Evolutionary conservation across 2,888 invertebrate genomes (phyloP).

Genomic region (Thecocarcelia acutangulata): DNA sequence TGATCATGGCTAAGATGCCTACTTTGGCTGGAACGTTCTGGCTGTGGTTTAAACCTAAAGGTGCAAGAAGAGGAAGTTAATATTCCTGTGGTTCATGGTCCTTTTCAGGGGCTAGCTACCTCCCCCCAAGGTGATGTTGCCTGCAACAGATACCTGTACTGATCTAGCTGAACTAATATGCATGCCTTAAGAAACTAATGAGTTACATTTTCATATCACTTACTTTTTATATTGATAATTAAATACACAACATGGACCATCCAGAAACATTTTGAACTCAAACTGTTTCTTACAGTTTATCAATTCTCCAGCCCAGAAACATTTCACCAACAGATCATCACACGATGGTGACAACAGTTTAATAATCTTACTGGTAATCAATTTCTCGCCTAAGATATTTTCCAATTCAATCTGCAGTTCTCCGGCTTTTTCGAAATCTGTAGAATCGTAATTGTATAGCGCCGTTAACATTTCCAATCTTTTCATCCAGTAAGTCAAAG

Average conservation of each 20-base stretch:
- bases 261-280: constrained; percentile 48
- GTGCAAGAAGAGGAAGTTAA: too few relatives aligned
- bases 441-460: constrained; percentile 68
- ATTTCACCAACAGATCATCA: constrained; percentile 72
- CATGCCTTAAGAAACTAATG: too few relatives aligned
- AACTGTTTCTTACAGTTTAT: constrained; percentile 73
- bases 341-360: constrained; percentile 74
- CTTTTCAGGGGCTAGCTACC: too few relatives aligned
- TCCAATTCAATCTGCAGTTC: constrained; percentile 69
- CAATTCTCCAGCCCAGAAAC: constrained; percentile 69
- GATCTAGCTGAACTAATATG: too few relatives aligned
- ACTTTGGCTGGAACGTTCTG: too few relatives aligned
- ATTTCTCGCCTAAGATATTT: constrained; percentile 24
- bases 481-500: constrained; percentile 66
- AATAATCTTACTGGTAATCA: constrained; percentile 18
- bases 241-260: constrained; percentile 76
- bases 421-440: constrained; percentile 69
- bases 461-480: constrained; percentile 72
- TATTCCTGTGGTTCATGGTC: too few relatives aligned
- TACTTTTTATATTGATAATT: constrained; percentile 71
- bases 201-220: neutral
- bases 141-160: too few relatives aligned
- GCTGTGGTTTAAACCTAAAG: too few relatives aligned
- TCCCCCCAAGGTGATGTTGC: too few relatives aligned
- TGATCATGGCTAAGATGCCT: too few relatives aligned